Evolutionary conservation across 2,113 vertebrate genomes (phyloP), one percentile per base, ranked within the genome.

Genomic region (Aplodontia rufa): DNA sequence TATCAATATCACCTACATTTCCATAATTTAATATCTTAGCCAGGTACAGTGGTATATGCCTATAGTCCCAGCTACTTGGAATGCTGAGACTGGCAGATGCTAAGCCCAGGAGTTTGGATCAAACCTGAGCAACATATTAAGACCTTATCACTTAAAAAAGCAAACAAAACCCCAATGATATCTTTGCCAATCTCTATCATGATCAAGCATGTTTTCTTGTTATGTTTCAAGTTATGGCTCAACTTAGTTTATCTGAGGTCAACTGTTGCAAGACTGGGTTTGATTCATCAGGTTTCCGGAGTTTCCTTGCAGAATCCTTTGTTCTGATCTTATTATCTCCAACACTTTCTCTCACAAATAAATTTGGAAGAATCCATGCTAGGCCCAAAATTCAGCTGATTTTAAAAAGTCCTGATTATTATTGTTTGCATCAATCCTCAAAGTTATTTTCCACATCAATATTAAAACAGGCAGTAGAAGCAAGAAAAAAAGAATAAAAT

Each of bases 191-290:
- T 62, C 60, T 64, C 3, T 58, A 32, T 28, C 66, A 28, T 75
- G 24, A 53, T 24, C 45, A 74, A 68, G 13, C 28, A 24, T 66
- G 32, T 16, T 75, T 51, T 45, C n/a, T n/a, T n/a, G n/a, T n/a
- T n/a, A n/a, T n/a, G n/a, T n/a, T n/a, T 42, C 19, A 26, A 14
- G 49, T 84, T 35, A 66, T 42, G 20, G 53, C 28, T 40, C 80
- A 66, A n/a, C 14, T 74, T 51, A 51, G 69, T 64, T 92, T 16
- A 47, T 75, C 69, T 49, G 42, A 88, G 47, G n/a, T 84, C 74
- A 74, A 74, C 37, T 74, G 12, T 22, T 80, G n/a, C 22, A 45
- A 58, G 16, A 92, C 51, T 75, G 7, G 42, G 55, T 75, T 53
- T 92, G 69, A 66, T 6, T 28, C 30, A 76, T 51, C 58, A 35